Base-by-base conservation (phyloP, 2,888 invertebrate species). In the Hesperia comma region DNA sequence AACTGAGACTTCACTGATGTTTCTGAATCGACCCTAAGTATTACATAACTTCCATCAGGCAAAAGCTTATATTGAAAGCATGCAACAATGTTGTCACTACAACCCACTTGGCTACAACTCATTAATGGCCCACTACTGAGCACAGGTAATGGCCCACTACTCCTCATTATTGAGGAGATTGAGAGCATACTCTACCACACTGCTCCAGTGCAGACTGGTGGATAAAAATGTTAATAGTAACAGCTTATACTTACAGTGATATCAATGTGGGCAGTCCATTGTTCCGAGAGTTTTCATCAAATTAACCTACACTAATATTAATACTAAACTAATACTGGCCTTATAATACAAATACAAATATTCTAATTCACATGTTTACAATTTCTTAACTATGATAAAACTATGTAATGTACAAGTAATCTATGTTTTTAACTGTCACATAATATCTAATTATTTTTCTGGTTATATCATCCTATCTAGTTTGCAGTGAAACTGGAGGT, bases 321-420 rank as follows among this genome's bases (percentile, higher is more conserved):
- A 70, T 53, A 26, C 32, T 26, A 53, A 70, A 61, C 77, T 78
- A 81, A 75, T 85, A 86, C 85, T 86, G 86, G 85, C 85, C 84
- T 77, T 79, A 74, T 37, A 61, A 41, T 26, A 68, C 54, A 19
- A 56, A 53, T 63, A 32, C 17, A 37, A 19, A n/a, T 53, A 26
- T 7, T 32, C 1, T 53, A 40, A 56, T 40, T 56, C 19, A 40
- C 40, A 56, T 56, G 17, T 17, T 56, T 56, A 56, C 40, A 7
- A 40, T 41, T 56, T 21, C 10, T 33, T 40, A 26, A 56, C 46
- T 55, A 49, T 37, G 0, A 5, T 49, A 49, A 26, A 32, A 17
- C 40, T 17, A 41, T 40, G 2, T 8, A 49, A 49, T 49, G 19
- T 49, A 49, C 49, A 49, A 19, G 10, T 49, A 19, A 6, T 56